Evolutionary conservation across 2,888 invertebrate species (phyloP).

Genomic region (Yponomeuta evonymella): DNA sequence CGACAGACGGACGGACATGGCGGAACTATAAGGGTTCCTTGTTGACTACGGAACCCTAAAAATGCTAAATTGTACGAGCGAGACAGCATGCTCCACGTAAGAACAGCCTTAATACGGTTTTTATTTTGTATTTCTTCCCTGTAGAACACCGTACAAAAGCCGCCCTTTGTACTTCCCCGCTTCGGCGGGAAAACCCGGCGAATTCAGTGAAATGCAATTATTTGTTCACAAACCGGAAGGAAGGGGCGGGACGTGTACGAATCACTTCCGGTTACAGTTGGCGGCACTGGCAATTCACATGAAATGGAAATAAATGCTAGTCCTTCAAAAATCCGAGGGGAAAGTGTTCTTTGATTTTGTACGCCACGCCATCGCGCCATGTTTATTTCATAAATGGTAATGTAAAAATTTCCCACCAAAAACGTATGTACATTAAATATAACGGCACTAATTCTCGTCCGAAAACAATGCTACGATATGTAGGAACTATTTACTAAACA

Average conservation of each 20-base stretch:
- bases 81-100: too few relatives aligned
- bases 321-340: background rate
- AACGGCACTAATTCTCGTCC: too few relatives aligned
- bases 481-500: too few relatives aligned
- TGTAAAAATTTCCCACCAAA: background rate
- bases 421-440: too few relatives aligned
- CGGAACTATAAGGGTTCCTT: too few relatives aligned
- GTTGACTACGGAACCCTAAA: too few relatives aligned
- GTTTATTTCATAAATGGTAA: background rate
- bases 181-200: slow-evolving; percentile 1
- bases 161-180: background rate
- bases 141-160: background rate
- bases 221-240: slow-evolving; percentile 12
- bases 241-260: slow-evolving; percentile 9
- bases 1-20: too few relatives aligned
- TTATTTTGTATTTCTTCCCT: background rate
- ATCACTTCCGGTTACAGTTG: slow-evolving; percentile 10
- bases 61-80: too few relatives aligned
- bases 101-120: background rate
- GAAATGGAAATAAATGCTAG: background rate
- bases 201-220: slow-evolving; percentile 1
- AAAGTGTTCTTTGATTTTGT: background rate
- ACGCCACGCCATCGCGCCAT: background rate
- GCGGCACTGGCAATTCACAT: background rate
- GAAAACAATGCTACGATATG: too few relatives aligned